Evolutionary conservation across 1,140 invertebrate species (phyloP), one percentile per base, ranked within the genome.

Genomic region (Ericerus pela): DNA sequence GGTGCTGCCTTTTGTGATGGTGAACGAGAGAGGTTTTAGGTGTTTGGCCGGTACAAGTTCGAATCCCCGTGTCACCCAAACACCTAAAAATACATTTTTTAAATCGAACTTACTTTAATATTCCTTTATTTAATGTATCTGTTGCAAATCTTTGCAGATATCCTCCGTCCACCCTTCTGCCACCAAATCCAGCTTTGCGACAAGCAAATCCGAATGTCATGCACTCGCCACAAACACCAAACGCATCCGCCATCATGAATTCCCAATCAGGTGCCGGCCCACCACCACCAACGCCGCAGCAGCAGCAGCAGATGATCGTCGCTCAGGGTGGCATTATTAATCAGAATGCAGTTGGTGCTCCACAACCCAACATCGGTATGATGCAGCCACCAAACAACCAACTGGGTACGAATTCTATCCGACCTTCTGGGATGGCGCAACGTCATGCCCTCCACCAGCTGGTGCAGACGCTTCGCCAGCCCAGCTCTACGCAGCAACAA

Each of bases 401-500:
- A 41, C 6, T 37, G 43, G 0, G 26, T 29, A 31, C 29, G 54
- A 11, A 52, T 55, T 6, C 61, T 53, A 26, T 58, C 31, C 54
- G 59, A 36, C 61, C 61, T 20, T 58, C 58, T 47, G 53, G 51
- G 37, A 36, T 41, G 20, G 14, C 54, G 1, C 58, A 85, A 51
- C 84, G 85, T 62, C 82, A 85, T 63, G 86, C 88, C 27, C 69
- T 96, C 30, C 86, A 93, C 59, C 87, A 93, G 67, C 78, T 96
- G 14, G 81, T 96, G 76, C 79, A 84, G 54, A 92, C 89, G 33
- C 74, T 96, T 26, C 82, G 87, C 62, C 88, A 85, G 64, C 54
- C 89, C 14, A 82, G 81, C 56, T 84, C 84, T n/a, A 86, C 85
- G 47, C 89, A 95, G 63, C 89, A 94, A 66, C 92, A 96, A 65